A percentile compares a stretch with the other conserved stretches of the same genome.
phyloP scores from a whole-genome alignment of 1,140 invertebrate species.

The Bombus polaris region DNA sequence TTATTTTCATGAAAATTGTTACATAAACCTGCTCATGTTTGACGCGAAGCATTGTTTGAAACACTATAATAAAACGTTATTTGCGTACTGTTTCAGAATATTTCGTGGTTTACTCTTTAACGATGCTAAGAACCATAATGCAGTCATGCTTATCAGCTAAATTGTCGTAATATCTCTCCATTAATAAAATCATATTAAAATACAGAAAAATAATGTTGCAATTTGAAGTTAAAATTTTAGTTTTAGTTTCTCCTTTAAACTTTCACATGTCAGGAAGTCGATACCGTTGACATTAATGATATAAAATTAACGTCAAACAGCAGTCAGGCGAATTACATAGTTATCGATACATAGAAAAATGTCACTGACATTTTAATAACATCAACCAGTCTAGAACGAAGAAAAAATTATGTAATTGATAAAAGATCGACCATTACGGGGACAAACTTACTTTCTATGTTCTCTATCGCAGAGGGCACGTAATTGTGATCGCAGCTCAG shows the following conservation, averaged over 20 bases:
- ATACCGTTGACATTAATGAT: background rate
- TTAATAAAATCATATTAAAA: background rate
- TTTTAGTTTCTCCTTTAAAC: background rate
- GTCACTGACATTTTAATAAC: background rate
- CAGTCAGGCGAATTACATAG: background rate
- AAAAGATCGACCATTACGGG: background rate
- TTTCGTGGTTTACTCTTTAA: conserved; percentile 46
- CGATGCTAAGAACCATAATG: background rate
- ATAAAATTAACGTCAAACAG: background rate
- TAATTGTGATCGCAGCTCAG: conserved; percentile 69
- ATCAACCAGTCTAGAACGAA: background rate
- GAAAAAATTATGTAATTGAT: background rate
- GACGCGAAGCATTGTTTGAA: too few relatives aligned
- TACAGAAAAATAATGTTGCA: too few relatives aligned
- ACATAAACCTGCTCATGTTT: background rate
- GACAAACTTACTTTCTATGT: conserved; percentile 74
- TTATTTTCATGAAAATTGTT: background rate
- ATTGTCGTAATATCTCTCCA: background rate
- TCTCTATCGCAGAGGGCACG: conserved; percentile 72
- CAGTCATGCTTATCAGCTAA: background rate
- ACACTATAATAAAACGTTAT: background rate
- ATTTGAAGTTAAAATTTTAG: background rate
- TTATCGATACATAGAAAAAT: background rate
- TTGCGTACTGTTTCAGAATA: background rate
- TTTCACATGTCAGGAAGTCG: background rate